These are phyloP conservation scores for Phragmatobia fuliginosa DNA, from an alignment of 2,888 invertebrate species.

Conservation along the genomic window DNA sequence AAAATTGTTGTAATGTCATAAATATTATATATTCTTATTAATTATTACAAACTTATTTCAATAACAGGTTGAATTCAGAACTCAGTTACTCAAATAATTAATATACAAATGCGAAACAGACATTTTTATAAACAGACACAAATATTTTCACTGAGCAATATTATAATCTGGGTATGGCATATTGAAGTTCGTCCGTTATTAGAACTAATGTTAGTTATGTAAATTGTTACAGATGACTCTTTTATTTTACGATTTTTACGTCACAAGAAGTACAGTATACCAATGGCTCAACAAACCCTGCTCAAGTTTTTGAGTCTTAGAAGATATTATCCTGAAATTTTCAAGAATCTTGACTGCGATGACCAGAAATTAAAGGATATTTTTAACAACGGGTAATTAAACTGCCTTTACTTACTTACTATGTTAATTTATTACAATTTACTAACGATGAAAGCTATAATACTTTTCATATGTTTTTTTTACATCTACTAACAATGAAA, in stretches of 20 bases:
- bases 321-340: constrained; percentile 89
- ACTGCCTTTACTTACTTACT: not conserved
- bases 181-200: not conserved
- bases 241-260: constrained; percentile 92
- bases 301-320: constrained; percentile 92
- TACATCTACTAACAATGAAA: too few relatives aligned
- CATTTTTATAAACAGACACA: too few relatives aligned
- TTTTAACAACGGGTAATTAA: constrained; percentile 88
- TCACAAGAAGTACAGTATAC: constrained; percentile 92
- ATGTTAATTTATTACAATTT: too few relatives aligned
- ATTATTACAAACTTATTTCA: too few relatives aligned
- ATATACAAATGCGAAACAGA: too few relatives aligned
- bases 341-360: constrained; percentile 88
- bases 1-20: too few relatives aligned
- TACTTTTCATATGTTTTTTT: too few relatives aligned
- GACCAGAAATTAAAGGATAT: constrained; percentile 88
- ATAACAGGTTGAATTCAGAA: too few relatives aligned
- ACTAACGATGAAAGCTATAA: too few relatives aligned
- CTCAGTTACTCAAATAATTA: too few relatives aligned
- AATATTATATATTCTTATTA: too few relatives aligned
- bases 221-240: constrained; percentile 86
- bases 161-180: not conserved
- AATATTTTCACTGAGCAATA: not conserved
- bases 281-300: constrained; percentile 92
- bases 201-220: not conserved